A percentile compares a stretch with the other conserved stretches of the same genome.
Evolutionary conservation across 2,797 vertebrate species (phyloP).

Genomic region (Typhlichthys subterraneus): DNA sequence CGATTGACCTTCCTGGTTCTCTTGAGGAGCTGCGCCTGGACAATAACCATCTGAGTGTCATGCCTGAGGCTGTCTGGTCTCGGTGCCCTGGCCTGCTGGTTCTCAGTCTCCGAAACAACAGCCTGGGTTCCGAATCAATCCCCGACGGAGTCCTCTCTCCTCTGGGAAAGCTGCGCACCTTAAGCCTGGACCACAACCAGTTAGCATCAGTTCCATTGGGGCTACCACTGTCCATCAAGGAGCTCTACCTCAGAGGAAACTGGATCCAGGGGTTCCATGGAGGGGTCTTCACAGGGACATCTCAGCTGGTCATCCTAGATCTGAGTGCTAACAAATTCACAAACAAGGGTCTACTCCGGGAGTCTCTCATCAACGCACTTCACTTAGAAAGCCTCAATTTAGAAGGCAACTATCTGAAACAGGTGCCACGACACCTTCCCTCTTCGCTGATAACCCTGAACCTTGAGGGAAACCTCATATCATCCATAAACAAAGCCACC

Average conservation of each 20-base stretch:
- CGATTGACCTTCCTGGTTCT: constrained; percentile 53
- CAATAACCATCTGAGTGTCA: constrained; percentile 52
- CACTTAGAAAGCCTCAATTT: constrained; percentile 78
- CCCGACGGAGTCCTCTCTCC: constrained; percentile 46
- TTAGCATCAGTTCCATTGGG: constrained; percentile 58
- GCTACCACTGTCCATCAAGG: constrained; percentile 65
- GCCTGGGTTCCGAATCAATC: constrained; percentile 55
- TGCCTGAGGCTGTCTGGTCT: constrained; percentile 56
- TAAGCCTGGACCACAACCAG: constrained; percentile 71
- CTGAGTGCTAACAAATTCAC: constrained; percentile 73
- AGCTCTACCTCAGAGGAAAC: constrained; percentile 78
- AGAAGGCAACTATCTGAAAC: constrained; percentile 70
- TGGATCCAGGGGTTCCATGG: constrained; percentile 65
- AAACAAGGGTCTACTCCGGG: constrained; percentile 67
- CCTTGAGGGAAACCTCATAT: constrained; percentile 68
- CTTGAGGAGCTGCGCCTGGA: constrained; percentile 71
- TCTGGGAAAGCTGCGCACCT: constrained; percentile 51
- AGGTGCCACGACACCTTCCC: constrained; percentile 68
- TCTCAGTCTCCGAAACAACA: constrained; percentile 72
- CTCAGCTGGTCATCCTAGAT: constrained; percentile 73
- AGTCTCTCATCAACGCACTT: constrained; percentile 64
- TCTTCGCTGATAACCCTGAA: constrained; percentile 71
- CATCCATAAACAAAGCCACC: constrained; percentile 58
- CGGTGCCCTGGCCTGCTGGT: constrained; percentile 51
- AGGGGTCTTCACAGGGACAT: constrained; percentile 67